These are phyloP conservation scores for Tachuris rubrigastra DNA, from an alignment of 2,113 vertebrate genomes.

Conservation along the genomic window DNA sequence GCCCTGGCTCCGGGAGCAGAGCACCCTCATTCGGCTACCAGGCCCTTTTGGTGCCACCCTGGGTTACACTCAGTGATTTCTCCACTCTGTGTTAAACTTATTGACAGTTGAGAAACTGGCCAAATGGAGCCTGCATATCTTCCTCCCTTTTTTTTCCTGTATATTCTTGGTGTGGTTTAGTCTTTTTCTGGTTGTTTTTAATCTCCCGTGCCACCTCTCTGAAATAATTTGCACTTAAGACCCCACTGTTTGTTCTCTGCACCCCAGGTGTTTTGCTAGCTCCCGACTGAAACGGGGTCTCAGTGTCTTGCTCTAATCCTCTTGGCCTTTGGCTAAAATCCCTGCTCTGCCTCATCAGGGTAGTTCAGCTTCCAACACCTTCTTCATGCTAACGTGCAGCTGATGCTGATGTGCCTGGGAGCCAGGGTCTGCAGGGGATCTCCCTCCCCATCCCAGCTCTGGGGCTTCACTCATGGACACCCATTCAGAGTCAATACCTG, in stretches of 20 bases:
- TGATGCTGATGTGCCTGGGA: not conserved
- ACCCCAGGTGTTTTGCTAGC: not conserved
- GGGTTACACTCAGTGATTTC: not conserved
- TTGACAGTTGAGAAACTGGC: not conserved
- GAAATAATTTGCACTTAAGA: conserved; percentile 5
- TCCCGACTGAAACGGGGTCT: rapidly evolving
- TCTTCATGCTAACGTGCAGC: rapidly evolving
- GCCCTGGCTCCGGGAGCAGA: not conserved
- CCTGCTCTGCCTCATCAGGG: not conserved
- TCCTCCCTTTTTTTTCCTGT: not conserved
- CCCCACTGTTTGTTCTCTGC: not conserved
- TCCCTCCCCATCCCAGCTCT: rapidly evolving
- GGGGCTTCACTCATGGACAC: not conserved
- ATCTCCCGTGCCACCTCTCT: not conserved
- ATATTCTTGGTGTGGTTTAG: not conserved
- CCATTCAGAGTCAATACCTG: not conserved
- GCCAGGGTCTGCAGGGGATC: not conserved
- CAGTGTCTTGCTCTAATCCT: not conserved
- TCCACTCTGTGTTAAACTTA: not conserved
- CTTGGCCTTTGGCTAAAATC: not conserved
- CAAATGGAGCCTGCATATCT: not conserved
- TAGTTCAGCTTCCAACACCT: not conserved
- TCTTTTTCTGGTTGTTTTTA: not conserved
- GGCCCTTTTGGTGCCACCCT: not conserved
- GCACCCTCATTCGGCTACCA: not conserved